These are phyloP conservation scores for Linnaemya tessellans DNA, from an alignment of 2,888 invertebrate genomes.

Conservation along the genomic window DNA sequence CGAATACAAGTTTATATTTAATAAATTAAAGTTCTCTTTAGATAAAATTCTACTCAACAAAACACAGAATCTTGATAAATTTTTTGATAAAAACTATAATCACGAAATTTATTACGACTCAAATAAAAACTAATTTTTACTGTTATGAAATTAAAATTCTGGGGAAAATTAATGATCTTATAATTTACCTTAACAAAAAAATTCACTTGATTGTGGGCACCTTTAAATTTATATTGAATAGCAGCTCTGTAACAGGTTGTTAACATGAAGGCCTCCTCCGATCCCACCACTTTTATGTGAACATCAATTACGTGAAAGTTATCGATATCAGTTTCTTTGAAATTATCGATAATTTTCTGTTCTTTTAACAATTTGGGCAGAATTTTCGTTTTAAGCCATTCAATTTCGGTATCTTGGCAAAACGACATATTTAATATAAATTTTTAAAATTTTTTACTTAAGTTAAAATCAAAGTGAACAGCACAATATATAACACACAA, in stretches of 20 bases:
- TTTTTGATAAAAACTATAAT: not conserved
- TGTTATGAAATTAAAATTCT: not conserved
- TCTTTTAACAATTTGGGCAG: slow-evolving; percentile 74
- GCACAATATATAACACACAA: slow-evolving; percentile 37
- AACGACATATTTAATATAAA: slow-evolving; percentile 26
- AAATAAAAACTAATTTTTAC: not conserved
- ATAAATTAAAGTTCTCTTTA: not conserved
- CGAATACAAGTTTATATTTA: too few relatives aligned
- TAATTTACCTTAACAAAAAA: slow-evolving; percentile 79
- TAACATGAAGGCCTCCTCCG: slow-evolving; percentile 79
- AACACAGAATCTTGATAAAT: not conserved
- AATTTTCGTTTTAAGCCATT: slow-evolving; percentile 74
- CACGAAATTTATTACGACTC: not conserved
- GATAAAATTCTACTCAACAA: not conserved
- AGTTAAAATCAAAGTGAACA: not conserved
- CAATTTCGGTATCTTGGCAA: slow-evolving; percentile 72
- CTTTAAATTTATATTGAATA: slow-evolving; percentile 75
- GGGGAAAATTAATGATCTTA: too few relatives aligned
- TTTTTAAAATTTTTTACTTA: not conserved
- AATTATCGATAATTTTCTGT: slow-evolving; percentile 71
- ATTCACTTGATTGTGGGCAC: slow-evolving; percentile 58
- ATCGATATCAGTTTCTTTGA: slow-evolving; percentile 21
- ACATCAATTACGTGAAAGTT: slow-evolving; percentile 74
- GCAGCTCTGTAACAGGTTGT: slow-evolving; percentile 78
- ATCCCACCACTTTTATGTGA: slow-evolving; percentile 75